These are phyloP conservation scores for Chrysomela aeneicollis DNA, from an alignment of 2,888 invertebrate species.

Conservation along the genomic window DNA sequence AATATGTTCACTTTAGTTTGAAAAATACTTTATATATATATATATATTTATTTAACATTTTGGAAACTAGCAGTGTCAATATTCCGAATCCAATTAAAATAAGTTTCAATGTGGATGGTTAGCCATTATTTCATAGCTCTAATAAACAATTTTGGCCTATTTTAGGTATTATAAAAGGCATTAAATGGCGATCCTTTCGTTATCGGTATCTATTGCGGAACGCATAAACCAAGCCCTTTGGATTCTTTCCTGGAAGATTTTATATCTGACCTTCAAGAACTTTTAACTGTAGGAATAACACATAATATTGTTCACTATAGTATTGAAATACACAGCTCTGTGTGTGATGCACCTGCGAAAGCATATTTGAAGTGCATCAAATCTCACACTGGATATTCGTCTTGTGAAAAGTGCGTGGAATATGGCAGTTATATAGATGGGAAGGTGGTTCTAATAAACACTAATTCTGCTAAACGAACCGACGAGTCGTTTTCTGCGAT, in stretches of 20 bases:
- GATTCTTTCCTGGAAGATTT: conserved; percentile 25
- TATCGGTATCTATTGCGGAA: conserved; percentile 29
- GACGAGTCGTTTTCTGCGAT: conserved; percentile 19
- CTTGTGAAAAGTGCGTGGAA: conserved; percentile 23
- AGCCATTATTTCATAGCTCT: conserved; percentile 29
- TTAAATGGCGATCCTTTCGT: conserved; percentile 24
- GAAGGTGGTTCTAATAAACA: conserved; percentile 20
- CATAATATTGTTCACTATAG: conserved; percentile 17
- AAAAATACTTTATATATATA: conserved; percentile 13
- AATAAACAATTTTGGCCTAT: conserved; percentile 29
- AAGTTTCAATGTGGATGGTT: conserved; percentile 26
- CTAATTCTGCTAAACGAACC: conserved; percentile 21
- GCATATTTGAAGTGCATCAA: conserved; percentile 28
- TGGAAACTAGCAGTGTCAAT: conserved; percentile 3
- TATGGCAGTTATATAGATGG: conserved; percentile 18
- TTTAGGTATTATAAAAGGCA: conserved; percentile 29
- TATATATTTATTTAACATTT: no score
- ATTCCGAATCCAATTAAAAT: conserved; percentile 19
- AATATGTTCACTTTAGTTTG: conserved; percentile 20
- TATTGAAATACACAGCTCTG: conserved; percentile 22
- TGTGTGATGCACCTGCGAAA: conserved; percentile 27
- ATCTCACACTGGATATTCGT: conserved; percentile 26
- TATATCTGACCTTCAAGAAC: conserved; percentile 24
- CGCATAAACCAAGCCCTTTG: conserved; percentile 24
- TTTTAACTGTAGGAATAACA: conserved; percentile 24